Evolutionary conservation across 2,113 vertebrate species (phyloP).

Genomic region (Prochilodus magdalenae): DNA sequence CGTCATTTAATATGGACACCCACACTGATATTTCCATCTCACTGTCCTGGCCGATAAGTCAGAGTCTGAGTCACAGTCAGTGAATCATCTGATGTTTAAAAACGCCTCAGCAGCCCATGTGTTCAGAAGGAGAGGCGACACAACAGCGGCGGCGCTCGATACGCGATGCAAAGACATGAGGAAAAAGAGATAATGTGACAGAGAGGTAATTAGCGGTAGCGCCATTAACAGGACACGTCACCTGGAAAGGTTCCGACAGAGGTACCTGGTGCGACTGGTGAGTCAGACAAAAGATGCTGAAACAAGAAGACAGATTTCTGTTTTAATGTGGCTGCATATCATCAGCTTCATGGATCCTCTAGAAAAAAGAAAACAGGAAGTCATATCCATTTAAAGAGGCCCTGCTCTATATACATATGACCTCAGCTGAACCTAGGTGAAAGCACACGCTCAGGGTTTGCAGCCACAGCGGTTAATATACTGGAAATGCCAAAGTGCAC

Average conservation of each 20-base stretch:
- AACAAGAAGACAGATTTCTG: neutral
- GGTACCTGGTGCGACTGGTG: neutral
- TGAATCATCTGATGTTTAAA: neutral
- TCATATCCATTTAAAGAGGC: neutral
- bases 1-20: neutral
- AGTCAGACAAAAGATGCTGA: neutral
- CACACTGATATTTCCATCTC: neutral
- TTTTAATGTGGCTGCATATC: too few species aligned
- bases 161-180: slow-evolving; percentile 3
- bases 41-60: neutral
- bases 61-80: neutral
- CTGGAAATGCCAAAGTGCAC: too few species aligned
- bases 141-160: neutral
- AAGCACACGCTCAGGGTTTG: too few species aligned
- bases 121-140: neutral
- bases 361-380: neutral
- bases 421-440: too few species aligned
- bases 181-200: neutral
- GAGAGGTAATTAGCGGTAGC: slow-evolving; percentile 24
- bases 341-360: neutral
- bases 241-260: slow-evolving; percentile 32
- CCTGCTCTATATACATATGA: too few species aligned
- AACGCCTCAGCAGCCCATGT: neutral
- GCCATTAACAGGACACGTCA: slow-evolving; percentile 1
- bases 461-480: too few species aligned